phyloP scores from a whole-genome alignment of 2,113 vertebrate species.

The Percopsis transmontana region DNA sequence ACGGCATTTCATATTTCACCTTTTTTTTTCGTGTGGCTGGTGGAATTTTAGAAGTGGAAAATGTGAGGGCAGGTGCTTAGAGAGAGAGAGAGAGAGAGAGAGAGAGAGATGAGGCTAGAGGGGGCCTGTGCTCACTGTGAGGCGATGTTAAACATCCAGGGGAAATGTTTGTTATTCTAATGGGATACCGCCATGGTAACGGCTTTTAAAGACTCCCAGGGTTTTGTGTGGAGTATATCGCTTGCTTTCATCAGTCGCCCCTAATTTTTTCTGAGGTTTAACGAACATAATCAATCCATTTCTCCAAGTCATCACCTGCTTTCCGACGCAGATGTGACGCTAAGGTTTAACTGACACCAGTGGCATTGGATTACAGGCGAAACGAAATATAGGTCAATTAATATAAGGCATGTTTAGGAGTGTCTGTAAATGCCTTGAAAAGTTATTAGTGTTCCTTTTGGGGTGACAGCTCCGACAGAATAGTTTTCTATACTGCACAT shows the following conservation, averaged over 20 bases:
- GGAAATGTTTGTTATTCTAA: constrained; percentile 67
- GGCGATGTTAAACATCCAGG: constrained; percentile 77
- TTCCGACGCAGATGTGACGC: constrained; percentile 63
- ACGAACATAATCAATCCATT: constrained; percentile 72
- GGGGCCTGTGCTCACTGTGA: constrained; percentile 67
- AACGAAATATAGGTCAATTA: constrained; percentile 54
- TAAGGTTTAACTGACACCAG: constrained; percentile 61
- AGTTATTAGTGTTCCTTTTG: constrained; percentile 61
- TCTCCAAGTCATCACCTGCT: constrained; percentile 69
- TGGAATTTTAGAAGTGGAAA: constrained; percentile 76
- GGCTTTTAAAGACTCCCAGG: constrained; percentile 72
- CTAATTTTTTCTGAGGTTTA: constrained; percentile 71
- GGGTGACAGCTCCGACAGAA: constrained; percentile 48
- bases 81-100: not conserved
- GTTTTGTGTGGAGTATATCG: constrained; percentile 72
- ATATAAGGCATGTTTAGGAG: constrained; percentile 64
- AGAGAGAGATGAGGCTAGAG: constrained; percentile 28
- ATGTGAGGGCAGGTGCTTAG: constrained; percentile 74
- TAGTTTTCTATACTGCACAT: constrained; percentile 49
- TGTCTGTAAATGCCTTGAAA: constrained; percentile 56
- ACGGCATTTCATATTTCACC: constrained; percentile 72
- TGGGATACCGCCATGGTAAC: constrained; percentile 76
- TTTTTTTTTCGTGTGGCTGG: constrained; percentile 35
- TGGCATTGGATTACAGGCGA: constrained; percentile 38
- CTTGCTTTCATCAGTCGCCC: constrained; percentile 70